Conservation (phyloP, 2,888 invertebrate species). For the Tetragonisca angustula region DNA sequence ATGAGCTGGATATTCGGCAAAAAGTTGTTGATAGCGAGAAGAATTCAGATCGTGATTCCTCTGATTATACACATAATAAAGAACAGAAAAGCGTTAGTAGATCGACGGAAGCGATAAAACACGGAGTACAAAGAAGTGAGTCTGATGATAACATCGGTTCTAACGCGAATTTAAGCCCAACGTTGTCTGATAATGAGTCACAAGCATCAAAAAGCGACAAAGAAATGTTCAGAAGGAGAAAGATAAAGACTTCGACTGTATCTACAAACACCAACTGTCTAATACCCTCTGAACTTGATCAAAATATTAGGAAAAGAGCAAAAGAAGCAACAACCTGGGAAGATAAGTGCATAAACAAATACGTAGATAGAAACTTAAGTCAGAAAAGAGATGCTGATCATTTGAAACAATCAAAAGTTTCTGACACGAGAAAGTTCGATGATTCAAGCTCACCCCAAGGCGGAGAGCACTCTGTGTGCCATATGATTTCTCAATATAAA, state of each 20-base stretch:
- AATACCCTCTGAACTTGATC: constrained; percentile 11
- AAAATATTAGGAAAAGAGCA: not conserved
- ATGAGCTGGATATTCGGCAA: constrained; percentile 38
- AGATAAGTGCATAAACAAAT: constrained; percentile 13
- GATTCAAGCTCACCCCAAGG: constrained; percentile 2
- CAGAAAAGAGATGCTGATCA: constrained; percentile 21
- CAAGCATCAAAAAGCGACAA: constrained; percentile 7
- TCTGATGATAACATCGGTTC: not conserved
- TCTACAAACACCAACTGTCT: not conserved
- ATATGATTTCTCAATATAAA: constrained; percentile 44
- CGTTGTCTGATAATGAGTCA: constrained; percentile 22
- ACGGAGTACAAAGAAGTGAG: not conserved
- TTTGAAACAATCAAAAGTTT: constrained; percentile 21
- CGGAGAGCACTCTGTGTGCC: constrained; percentile 50
- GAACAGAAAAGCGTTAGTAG: constrained; percentile 4
- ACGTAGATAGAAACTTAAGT: not conserved
- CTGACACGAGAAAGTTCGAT: constrained; percentile 12
- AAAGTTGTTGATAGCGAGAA: constrained; percentile 15
- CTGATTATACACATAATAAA: not conserved
- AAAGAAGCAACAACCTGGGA: constrained; percentile 19
- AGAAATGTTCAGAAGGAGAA: not conserved
- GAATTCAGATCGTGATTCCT: constrained; percentile 31
- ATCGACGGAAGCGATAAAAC: constrained; percentile 8
- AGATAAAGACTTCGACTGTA: not conserved
- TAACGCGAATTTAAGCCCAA: constrained; percentile 5